These are phyloP conservation scores for Anas bernieri DNA, from an alignment of 2,797 vertebrate genomes.

Conservation along the genomic window DNA sequence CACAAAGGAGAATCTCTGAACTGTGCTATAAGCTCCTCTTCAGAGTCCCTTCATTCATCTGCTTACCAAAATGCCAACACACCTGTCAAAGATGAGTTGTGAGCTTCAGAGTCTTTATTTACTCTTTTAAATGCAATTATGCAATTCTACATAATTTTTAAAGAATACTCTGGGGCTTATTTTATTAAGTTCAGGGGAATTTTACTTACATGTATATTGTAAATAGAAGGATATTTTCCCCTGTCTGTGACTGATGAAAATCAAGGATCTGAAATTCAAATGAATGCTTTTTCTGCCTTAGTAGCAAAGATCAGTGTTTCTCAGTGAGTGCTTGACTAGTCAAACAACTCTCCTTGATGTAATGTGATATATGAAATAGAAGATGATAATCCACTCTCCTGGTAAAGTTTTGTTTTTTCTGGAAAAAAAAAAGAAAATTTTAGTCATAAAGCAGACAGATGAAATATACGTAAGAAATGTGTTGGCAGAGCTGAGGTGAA, in stretches of 20 bases:
- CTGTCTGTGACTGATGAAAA: not conserved
- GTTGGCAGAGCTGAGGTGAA: not conserved
- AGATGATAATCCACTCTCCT: not conserved
- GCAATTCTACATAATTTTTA: not conserved
- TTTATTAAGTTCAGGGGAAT: not conserved
- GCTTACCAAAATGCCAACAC: not conserved
- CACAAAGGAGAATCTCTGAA: not conserved
- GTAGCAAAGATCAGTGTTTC: not conserved
- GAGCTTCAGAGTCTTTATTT: not conserved
- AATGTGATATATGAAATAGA: not conserved
- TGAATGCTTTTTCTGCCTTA: not conserved
- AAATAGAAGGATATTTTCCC: not conserved
- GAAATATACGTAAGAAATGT: not conserved
- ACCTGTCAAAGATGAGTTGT: fast-evolving
- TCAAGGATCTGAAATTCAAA: not conserved
- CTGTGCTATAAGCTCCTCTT: not conserved
- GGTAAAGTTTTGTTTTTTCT: not conserved
- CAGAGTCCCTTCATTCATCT: not conserved
- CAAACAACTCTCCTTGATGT: not conserved
- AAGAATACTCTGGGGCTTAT: not conserved
- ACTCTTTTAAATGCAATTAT: not conserved
- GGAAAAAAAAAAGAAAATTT: not conserved
- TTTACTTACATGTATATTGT: not conserved
- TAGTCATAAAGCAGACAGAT: not conserved
- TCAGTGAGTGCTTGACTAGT: not conserved